A percentile compares a stretch with the other conserved stretches of the same genome.
Conservation (phyloP, 2,888 invertebrate species). For the Cephus spinipes region DNA sequence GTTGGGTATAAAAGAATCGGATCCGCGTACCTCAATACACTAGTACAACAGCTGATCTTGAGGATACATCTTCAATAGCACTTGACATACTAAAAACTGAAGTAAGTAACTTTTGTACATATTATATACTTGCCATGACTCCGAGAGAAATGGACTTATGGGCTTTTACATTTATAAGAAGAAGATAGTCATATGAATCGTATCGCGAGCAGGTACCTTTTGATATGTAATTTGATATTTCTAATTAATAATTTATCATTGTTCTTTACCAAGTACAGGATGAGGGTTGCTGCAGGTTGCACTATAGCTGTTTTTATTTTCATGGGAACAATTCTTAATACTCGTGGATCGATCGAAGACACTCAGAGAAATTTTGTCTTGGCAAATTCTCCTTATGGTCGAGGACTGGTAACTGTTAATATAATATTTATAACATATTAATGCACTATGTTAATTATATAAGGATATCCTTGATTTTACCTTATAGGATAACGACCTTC, state of each 20-base stretch:
- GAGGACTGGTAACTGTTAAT: slow-evolving; percentile 25
- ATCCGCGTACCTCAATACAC: slow-evolving; percentile 18
- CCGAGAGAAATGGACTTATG: too few species aligned
- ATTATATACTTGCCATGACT: too few species aligned
- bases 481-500: slow-evolving; percentile 52
- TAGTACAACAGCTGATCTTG: slow-evolving; percentile 8
- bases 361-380: slow-evolving; percentile 34
- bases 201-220: too few species aligned
- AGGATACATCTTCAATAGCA: slow-evolving; percentile 9
- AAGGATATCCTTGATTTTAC: slow-evolving; percentile 4
- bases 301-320: background rate
- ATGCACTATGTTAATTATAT: too few species aligned
- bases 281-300: background rate
- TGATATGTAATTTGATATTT: too few species aligned
- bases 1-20: slow-evolving; percentile 27
- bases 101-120: background rate
- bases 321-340: background rate
- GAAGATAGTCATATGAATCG: too few species aligned
- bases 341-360: slow-evolving; percentile 38
- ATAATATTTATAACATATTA: background rate
- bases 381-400: slow-evolving; percentile 31
- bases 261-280: too few species aligned
- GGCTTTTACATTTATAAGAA: too few species aligned
- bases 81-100: background rate
- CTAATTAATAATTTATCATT: too few species aligned